A percentile compares a stretch with the other conserved stretches of the same genome.
phyloP scores from a whole-genome alignment of 2,888 invertebrate species.

The Cecidostiba fungosa region DNA sequence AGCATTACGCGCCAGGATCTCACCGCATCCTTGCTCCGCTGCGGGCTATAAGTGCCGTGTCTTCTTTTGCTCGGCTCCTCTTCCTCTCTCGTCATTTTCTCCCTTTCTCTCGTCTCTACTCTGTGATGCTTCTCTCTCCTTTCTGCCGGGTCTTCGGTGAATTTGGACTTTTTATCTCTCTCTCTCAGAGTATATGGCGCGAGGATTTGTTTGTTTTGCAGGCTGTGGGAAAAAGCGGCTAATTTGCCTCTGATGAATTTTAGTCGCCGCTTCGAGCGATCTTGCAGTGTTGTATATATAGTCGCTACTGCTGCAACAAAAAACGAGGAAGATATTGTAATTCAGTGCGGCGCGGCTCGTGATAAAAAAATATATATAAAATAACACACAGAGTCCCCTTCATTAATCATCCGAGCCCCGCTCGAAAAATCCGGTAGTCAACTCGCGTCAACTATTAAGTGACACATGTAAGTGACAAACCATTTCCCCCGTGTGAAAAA shows the following conservation, averaged over 20 bases:
- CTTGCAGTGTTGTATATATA: neutral
- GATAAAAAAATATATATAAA: constrained; percentile 27
- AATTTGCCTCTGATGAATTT: constrained; percentile 48
- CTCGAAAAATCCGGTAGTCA: constrained; percentile 1
- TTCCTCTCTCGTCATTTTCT: constrained; percentile 2
- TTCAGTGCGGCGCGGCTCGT: neutral
- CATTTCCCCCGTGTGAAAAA: constrained; percentile 51
- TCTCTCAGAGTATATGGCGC: neutral
- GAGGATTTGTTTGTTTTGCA: neutral
- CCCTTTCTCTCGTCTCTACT: neutral
- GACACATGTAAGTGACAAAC: constrained; percentile 56
- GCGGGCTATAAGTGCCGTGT: constrained; percentile 19
- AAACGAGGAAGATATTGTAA: constrained; percentile 3
- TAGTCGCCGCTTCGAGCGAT: neutral
- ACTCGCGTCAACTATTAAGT: constrained; percentile 27
- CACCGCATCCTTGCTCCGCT: constrained; percentile 23
- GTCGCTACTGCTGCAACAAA: neutral
- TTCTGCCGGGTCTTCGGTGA: constrained; percentile 10
- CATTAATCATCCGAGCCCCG: constrained; percentile 40
- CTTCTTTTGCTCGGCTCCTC: neutral
- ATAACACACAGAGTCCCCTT: neutral
- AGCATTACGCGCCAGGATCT: neutral
- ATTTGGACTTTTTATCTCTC: constrained; percentile 33
- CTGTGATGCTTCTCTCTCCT: neutral
- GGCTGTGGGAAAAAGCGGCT: constrained; percentile 16